These are phyloP conservation scores for Pemphredon lugubris DNA, from an alignment of 2,888 invertebrate species.

Conservation along the genomic window DNA sequence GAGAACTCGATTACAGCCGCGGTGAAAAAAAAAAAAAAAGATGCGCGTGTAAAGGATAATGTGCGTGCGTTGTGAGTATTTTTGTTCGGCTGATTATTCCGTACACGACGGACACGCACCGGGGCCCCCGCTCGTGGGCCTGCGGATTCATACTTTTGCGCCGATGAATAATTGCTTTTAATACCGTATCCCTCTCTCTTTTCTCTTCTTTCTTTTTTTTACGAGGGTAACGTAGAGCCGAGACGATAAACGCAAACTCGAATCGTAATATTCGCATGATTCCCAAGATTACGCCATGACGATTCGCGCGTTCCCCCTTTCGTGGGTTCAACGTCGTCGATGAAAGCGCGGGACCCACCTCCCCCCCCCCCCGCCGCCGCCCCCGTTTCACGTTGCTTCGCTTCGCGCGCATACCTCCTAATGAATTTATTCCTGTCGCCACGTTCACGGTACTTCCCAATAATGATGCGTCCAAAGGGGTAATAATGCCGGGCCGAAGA, in stretches of 20 bases:
- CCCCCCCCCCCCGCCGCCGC: too few species aligned
- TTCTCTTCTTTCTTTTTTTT: too few species aligned
- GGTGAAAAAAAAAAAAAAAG: slow-evolving; percentile 37
- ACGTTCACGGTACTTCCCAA: too few species aligned
- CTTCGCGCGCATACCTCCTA: too few species aligned
- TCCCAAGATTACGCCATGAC: neutral
- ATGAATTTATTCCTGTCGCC: too few species aligned
- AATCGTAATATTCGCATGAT: slow-evolving; percentile 27
- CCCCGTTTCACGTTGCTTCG: too few species aligned
- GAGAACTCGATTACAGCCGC: slow-evolving; percentile 52
- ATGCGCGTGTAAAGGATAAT: slow-evolving; percentile 42
- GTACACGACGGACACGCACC: slow-evolving; percentile 54
- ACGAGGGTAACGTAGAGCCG: slow-evolving; percentile 11
- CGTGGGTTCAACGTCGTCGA: neutral
- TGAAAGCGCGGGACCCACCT: slow-evolving; percentile 2
- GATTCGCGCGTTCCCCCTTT: neutral
- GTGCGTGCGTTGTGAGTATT: slow-evolving; percentile 55
- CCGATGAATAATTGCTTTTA: slow-evolving; percentile 57
- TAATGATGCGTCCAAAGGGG: too few species aligned
- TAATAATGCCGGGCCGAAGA: too few species aligned
- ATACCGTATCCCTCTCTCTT: slow-evolving; percentile 17
- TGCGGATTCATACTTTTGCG: slow-evolving; percentile 44
- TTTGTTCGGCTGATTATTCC: slow-evolving; percentile 52
- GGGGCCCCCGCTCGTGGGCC: slow-evolving; percentile 7
- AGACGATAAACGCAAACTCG: slow-evolving; percentile 39